Base-by-base conservation (phyloP, 2,113 vertebrate species). In the Lates calcarifer region DNA sequence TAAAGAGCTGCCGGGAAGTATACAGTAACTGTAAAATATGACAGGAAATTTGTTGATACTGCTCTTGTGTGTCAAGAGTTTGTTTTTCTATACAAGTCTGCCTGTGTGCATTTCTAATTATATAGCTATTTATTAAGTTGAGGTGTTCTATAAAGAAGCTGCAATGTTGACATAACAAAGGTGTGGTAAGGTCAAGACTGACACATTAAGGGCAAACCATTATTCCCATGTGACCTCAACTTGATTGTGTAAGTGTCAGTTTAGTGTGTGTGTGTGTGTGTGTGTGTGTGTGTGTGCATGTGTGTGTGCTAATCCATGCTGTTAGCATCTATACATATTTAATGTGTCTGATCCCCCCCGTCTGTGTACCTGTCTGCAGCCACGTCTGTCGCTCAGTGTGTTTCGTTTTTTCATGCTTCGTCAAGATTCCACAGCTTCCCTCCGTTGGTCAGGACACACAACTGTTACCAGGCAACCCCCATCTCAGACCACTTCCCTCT, bases 301-400 rank as follows among this genome's bases (percentile, higher is more conserved):
- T 15, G 66, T 72, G 70, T 43, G 74, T 17, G 56, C 67, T 41
- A 74, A 51, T 1, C 47, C 88, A 82, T 67, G 80, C 88, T 89
- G 92, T 77, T 81, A 58, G 58, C 29, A n/a, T 70, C 56, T 47
- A 86, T 92, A 39, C 73, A 91, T 89, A 89, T 92, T 93, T 91
- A 18, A 91, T 91, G 77, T 0, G 20, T 65, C 64, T 84, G 68
- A 76, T 79, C 61, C 60, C 47, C 47, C 45, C 49, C 35, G 69
- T 87, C 49, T 77, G 67, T 57, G 41, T 60, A 43, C 39, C 68
- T 65, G 66, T 81, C 70, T 82, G 62, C 1, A 1, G 13, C 18
- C 17, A 0, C 45, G 58, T 77, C 66, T 86, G 81, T 83, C 60
- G 0, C 74, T 65, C 51, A n/a, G 31, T 14, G 17, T 66, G 66